A percentile compares a stretch with the other conserved stretches of the same genome.
These are phyloP conservation scores for Rachycentron canadum DNA, from an alignment of 2,797 vertebrate genomes.

Conservation along the genomic window DNA sequence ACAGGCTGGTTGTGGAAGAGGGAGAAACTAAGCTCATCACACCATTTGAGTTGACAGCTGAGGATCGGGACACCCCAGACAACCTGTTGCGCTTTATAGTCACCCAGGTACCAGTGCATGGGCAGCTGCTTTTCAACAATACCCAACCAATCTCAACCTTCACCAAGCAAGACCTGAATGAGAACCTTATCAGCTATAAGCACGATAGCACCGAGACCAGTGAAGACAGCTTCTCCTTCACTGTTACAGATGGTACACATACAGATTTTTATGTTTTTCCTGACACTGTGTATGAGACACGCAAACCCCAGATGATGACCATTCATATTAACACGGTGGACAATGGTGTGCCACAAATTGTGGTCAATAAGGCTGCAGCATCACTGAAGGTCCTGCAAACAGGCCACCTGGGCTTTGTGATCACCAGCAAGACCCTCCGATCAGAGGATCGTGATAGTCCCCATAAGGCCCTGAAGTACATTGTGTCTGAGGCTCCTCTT, in stretches of 20 bases:
- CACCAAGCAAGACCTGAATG: slow-evolving; percentile 90
- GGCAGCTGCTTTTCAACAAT: slow-evolving; percentile 88
- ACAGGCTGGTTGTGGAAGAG: slow-evolving; percentile 85
- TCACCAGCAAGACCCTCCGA: slow-evolving; percentile 89
- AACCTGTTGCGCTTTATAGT: slow-evolving; percentile 86
- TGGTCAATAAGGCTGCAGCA: slow-evolving; percentile 88
- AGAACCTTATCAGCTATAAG: slow-evolving; percentile 90
- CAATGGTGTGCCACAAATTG: slow-evolving; percentile 88
- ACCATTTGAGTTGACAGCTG: slow-evolving; percentile 90
- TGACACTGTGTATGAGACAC: slow-evolving; percentile 87
- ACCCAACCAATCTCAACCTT: slow-evolving; percentile 86
- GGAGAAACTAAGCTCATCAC: slow-evolving; percentile 90
- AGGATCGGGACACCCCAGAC: slow-evolving; percentile 90
- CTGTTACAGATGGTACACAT: slow-evolving; percentile 90
- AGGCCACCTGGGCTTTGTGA: slow-evolving; percentile 88
- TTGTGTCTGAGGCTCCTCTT: slow-evolving; percentile 82
- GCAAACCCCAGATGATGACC: slow-evolving; percentile 89
- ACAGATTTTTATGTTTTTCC: slow-evolving; percentile 89
- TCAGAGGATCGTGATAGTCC: slow-evolving; percentile 88
- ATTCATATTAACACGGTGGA: slow-evolving; percentile 89
- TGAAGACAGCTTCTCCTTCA: slow-evolving; percentile 92
- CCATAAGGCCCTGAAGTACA: slow-evolving; percentile 87
- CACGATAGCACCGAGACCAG: slow-evolving; percentile 87
- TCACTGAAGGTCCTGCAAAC: slow-evolving; percentile 85
- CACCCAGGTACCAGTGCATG: slow-evolving; percentile 89